phyloP scores from a whole-genome alignment of 2,888 invertebrate genomes.

The Drosophila mulleri region DNA sequence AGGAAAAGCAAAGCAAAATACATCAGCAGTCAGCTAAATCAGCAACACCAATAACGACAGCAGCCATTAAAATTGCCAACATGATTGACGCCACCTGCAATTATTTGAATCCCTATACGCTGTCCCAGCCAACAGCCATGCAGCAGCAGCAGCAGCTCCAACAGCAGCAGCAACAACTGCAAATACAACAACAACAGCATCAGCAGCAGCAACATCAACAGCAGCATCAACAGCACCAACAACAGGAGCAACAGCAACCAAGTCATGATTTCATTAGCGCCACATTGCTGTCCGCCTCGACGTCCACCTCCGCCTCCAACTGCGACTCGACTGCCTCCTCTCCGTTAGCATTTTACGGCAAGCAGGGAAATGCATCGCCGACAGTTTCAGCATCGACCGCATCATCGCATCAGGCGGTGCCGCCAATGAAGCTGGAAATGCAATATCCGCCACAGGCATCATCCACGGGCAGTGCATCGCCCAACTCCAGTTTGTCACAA shows the following conservation, averaged over 20 bases:
- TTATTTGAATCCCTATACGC: constrained; percentile 82
- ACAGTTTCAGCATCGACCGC: constrained; percentile 44
- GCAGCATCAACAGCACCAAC: constrained; percentile 41
- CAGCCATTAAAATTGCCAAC: constrained; percentile 39
- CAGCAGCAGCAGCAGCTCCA: constrained; percentile 55
- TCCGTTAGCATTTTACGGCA: constrained; percentile 45
- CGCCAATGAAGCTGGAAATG: constrained; percentile 81
- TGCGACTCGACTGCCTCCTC: constrained; percentile 40
- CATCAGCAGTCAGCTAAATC: constrained; percentile 9
- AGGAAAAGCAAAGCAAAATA: constrained; percentile 5
- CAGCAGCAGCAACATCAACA: constrained; percentile 34
- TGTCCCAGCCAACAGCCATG: constrained; percentile 38
- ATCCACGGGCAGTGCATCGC: constrained; percentile 84
- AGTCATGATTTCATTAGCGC: constrained; percentile 68
- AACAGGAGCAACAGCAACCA: constrained; percentile 41
- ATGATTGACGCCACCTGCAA: constrained; percentile 84
- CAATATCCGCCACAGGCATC: constrained; percentile 85
- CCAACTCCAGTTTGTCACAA: constrained; percentile 82
- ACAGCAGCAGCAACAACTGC: constrained; percentile 34
- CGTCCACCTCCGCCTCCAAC: constrained; percentile 21
- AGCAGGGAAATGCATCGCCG: constrained; percentile 44
- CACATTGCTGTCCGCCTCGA: constrained; percentile 56
- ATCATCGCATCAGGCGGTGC: constrained; percentile 36
- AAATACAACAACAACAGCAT: constrained; percentile 25
- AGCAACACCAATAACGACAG: constrained; percentile 17